A percentile compares a stretch with the other conserved stretches of the same genome.
phyloP scores from a whole-genome alignment of 1,140 invertebrate species.

The Asobara japonica region DNA sequence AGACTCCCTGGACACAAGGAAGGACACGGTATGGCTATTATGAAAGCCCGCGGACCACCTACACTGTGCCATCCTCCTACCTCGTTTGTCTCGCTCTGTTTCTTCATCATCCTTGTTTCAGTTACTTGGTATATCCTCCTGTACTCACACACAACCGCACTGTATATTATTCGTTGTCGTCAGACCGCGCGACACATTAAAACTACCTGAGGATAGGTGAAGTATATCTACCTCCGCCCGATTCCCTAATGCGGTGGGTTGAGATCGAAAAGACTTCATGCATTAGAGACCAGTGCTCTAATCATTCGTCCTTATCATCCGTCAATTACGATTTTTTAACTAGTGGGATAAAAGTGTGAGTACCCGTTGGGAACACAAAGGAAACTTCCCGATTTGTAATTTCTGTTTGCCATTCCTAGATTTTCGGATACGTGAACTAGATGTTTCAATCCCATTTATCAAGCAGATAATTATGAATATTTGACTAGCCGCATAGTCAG shows the following conservation, averaged over 20 bases:
- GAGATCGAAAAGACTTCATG: too few species aligned
- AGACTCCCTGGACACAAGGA: not conserved
- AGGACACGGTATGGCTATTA: constrained; percentile 16
- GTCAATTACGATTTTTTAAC: too few species aligned
- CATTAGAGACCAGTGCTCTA: not conserved
- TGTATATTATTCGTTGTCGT: constrained; percentile 14
- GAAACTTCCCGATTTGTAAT: too few species aligned
- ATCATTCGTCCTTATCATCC: not conserved
- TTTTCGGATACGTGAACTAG: too few species aligned
- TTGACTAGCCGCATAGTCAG: too few species aligned
- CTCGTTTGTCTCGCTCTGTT: constrained; percentile 31
- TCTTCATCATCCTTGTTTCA: constrained; percentile 18
- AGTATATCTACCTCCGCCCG: not conserved
- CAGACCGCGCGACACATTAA: constrained; percentile 10
- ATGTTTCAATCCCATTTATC: too few species aligned
- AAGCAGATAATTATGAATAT: too few species aligned
- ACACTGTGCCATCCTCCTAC: constrained; percentile 30
- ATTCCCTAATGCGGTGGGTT: not conserved
- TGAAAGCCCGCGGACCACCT: constrained; percentile 27
- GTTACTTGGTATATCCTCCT: not conserved
- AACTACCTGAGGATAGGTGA: not conserved
- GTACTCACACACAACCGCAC: constrained; percentile 7
- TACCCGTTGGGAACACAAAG: too few species aligned
- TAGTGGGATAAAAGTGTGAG: too few species aligned
- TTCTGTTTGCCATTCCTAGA: too few species aligned